Conservation (phyloP, 2,888 invertebrate species). For the Lamellibrachia columna region DNA sequence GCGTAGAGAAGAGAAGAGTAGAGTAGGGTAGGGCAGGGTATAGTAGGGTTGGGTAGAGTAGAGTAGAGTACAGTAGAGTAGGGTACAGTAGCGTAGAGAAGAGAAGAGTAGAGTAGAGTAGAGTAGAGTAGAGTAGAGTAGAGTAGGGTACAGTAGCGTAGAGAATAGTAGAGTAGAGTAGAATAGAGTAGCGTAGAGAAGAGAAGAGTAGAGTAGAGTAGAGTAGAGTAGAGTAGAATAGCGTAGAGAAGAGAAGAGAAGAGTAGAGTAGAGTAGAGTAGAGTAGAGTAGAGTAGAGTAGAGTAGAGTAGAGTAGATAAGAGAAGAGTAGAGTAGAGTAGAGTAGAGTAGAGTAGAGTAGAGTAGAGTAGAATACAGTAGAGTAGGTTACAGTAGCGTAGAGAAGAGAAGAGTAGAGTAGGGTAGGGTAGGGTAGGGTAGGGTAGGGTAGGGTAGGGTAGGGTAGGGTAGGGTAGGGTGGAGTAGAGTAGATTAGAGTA, state of each 20-base stretch:
- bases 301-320: neutral
- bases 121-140: neutral
- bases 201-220: constrained; percentile 17
- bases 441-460: neutral
- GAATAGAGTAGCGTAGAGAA: too few species aligned
- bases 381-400: too few species aligned
- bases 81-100: too few species aligned
- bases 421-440: neutral
- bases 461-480: neutral
- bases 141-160: neutral
- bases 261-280: constrained; percentile 23
- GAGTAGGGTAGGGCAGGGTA: too few species aligned
- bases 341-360: constrained; percentile 17
- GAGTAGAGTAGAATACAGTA: too few species aligned
- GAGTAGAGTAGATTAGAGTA: too few species aligned
- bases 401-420: constrained; percentile 17
- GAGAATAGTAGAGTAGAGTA: too few species aligned
- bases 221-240: constrained; percentile 19
- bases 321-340: neutral
- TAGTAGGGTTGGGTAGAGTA: too few species aligned
- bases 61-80: too few species aligned
- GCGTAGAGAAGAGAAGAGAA: constrained; percentile 17
- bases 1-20: too few species aligned
- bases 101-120: constrained; percentile 19
- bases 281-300: constrained; percentile 17